phyloP scores from a whole-genome alignment of 2,888 invertebrate genomes.

The Philhelius pedissequus region DNA sequence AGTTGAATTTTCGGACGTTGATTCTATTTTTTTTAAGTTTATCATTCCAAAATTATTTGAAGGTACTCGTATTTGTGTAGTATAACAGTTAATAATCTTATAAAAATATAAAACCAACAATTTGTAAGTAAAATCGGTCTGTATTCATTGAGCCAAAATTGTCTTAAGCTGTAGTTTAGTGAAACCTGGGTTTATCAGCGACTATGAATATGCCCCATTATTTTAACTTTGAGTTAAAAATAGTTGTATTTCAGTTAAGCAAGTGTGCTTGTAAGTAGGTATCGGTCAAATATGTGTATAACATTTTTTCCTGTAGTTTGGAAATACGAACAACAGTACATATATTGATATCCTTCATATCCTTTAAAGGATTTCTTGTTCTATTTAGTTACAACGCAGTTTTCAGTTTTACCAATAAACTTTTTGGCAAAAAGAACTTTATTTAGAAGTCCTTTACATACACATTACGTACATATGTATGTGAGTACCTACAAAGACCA shows the following conservation, averaged over 20 bases:
- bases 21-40: too few species aligned
- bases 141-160: too few species aligned
- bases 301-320: neutral
- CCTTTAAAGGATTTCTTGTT: conserved; percentile 49
- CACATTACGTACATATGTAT: neutral
- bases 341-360: neutral
- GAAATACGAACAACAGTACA: neutral
- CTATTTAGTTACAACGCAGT: conserved; percentile 62
- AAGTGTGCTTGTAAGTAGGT: neutral
- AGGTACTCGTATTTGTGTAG: too few species aligned
- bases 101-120: too few species aligned
- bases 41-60: too few species aligned
- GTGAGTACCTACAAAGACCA: neutral
- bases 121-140: too few species aligned
- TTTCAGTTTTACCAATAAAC: conserved; percentile 43
- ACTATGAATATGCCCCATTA: too few species aligned
- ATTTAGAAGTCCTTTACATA: conserved; percentile 12
- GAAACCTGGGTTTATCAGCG: too few species aligned
- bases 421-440: conserved; percentile 39
- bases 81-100: too few species aligned
- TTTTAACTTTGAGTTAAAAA: too few species aligned
- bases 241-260: neutral
- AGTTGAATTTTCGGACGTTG: too few species aligned
- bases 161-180: too few species aligned
- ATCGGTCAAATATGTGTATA: neutral